Evolutionary conservation across 2,113 vertebrate species (phyloP).

Genomic region (Amphiprion percula): DNA sequence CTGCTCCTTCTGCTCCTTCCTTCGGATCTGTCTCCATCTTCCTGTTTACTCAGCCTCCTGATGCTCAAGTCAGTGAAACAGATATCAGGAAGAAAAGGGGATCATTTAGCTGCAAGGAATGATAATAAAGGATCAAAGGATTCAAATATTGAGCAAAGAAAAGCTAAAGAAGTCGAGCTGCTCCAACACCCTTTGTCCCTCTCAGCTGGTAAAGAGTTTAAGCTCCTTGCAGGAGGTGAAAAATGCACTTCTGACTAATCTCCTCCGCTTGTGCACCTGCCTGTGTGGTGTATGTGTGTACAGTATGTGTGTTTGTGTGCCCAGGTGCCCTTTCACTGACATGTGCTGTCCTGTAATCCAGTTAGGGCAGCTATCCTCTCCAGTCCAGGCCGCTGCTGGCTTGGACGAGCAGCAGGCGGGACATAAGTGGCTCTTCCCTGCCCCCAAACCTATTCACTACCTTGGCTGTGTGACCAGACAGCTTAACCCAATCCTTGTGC

Average conservation of each 20-base stretch:
- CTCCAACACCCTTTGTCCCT: not conserved
- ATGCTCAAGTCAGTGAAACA: constrained; percentile 24
- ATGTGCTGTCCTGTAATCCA: constrained; percentile 68
- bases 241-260: constrained; percentile 52
- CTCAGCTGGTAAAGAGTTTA: constrained; percentile 41
- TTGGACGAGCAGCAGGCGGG: constrained; percentile 47
- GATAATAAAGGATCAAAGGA: not conserved
- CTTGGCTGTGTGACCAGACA: constrained; percentile 34
- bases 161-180: constrained; percentile 7
- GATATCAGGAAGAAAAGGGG: constrained; percentile 46
- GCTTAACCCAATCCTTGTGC: constrained; percentile 52
- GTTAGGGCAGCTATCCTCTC: constrained; percentile 51
- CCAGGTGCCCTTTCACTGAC: constrained; percentile 57
- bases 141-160: not conserved
- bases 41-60: not conserved
- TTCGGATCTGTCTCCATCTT: constrained; percentile 58
- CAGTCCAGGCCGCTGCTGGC: constrained; percentile 18
- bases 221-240: constrained; percentile 39
- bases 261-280: constrained; percentile 21
- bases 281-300: constrained; percentile 11
- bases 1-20: constrained; percentile 26
- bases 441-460: constrained; percentile 15
- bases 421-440: constrained; percentile 39
- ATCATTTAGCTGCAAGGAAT: constrained; percentile 25
- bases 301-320: constrained; percentile 27